phyloP scores from a whole-genome alignment of 2,113 vertebrate genomes.

The Osmerus eperlanus region DNA sequence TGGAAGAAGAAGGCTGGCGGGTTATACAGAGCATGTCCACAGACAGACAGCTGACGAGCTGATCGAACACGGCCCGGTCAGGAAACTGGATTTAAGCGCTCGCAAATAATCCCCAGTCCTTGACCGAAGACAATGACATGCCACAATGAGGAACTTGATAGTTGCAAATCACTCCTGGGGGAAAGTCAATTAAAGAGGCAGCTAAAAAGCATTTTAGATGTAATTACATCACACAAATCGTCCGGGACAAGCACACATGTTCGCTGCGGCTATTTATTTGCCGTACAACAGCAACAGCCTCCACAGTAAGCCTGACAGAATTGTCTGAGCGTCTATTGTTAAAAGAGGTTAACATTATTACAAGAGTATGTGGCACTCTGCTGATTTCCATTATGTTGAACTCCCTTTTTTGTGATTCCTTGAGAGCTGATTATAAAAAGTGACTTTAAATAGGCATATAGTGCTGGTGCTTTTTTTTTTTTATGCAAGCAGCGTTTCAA shows the following conservation, averaged over 20 bases:
- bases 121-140: conserved; percentile 49
- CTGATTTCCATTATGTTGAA: conserved; percentile 53
- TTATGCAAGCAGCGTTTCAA: conserved; percentile 46
- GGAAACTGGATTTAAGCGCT: conserved; percentile 59
- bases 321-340: conserved; percentile 35
- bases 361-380: conserved; percentile 40
- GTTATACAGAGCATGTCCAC: conserved; percentile 28
- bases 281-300: conserved; percentile 39
- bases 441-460: conserved; percentile 54
- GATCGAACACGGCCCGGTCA: conserved; percentile 43
- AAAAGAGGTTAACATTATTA: conserved; percentile 57
- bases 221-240: conserved; percentile 69
- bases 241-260: conserved; percentile 52
- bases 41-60: conserved; percentile 19
- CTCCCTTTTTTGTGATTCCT: conserved; percentile 47
- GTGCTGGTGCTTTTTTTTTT: conserved; percentile 21
- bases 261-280: conserved; percentile 47
- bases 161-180: conserved; percentile 58
- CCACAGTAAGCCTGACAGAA: conserved; percentile 34
- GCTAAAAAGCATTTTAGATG: conserved; percentile 65
- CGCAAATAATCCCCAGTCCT: conserved; percentile 61
- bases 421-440: conserved; percentile 56
- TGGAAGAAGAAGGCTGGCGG: conserved; percentile 4
- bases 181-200: conserved; percentile 66
- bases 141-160: conserved; percentile 44